Evolutionary conservation across 2,888 invertebrate species (phyloP).

Genomic region (Linnaemya tessellans): DNA sequence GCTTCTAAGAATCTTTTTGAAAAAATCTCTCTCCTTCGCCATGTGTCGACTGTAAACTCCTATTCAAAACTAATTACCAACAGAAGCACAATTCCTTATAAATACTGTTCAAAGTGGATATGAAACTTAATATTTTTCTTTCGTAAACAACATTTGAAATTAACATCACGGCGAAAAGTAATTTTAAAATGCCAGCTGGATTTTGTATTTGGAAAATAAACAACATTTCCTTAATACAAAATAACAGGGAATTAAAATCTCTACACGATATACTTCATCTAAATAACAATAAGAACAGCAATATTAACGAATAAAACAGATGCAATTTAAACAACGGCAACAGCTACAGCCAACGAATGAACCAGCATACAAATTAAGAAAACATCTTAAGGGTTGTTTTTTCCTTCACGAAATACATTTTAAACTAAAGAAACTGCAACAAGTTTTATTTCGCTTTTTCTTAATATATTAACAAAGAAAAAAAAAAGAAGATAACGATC

Average conservation of each 20-base stretch:
- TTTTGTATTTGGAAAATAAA: conserved; percentile 50
- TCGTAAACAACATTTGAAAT: conserved; percentile 54
- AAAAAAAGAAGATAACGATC: conserved; percentile 52
- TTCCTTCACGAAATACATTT: neutral
- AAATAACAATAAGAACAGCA: conserved; percentile 53
- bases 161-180: conserved; percentile 37
- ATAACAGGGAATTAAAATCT: conserved; percentile 69
- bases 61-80: conserved; percentile 54
- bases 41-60: conserved; percentile 41
- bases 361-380: conserved; percentile 40
- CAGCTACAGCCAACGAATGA: neutral
- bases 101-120: conserved; percentile 40
- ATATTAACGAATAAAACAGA: conserved; percentile 55
- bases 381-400: conserved; percentile 60
- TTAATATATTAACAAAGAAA: neutral
- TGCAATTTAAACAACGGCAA: conserved; percentile 51
- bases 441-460: conserved; percentile 37
- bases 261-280: conserved; percentile 55
- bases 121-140: conserved; percentile 54
- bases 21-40: conserved; percentile 22
- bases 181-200: conserved; percentile 56
- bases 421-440: conserved; percentile 61
- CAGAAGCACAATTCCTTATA: conserved; percentile 51
- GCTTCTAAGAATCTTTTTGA: conserved; percentile 22
- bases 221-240: conserved; percentile 39